Conservation (phyloP, 2,888 invertebrate species). For the Acanthosepion esculentum region DNA sequence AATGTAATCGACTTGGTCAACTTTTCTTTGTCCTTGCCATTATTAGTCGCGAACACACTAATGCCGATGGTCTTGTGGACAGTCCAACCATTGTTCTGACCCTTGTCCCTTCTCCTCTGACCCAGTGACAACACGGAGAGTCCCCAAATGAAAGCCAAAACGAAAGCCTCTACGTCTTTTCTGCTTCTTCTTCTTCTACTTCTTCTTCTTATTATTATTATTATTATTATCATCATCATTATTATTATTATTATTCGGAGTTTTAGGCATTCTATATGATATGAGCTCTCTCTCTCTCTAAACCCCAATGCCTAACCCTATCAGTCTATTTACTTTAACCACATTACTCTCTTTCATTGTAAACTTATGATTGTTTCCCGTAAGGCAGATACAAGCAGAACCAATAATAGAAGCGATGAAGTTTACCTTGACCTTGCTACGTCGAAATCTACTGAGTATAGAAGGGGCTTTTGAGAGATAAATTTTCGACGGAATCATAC, state of each 20-base stretch:
- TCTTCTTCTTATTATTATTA: no score
- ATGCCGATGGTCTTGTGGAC: conserved; percentile 11
- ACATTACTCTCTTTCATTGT: neutral
- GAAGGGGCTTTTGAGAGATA: neutral
- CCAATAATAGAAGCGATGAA: neutral
- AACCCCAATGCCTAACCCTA: neutral
- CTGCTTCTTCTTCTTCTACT: no score
- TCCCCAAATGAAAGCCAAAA: neutral
- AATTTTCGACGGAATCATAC: no score
- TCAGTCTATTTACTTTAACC: neutral
- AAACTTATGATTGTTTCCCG: neutral
- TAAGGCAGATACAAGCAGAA: neutral
- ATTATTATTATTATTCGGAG: neutral
- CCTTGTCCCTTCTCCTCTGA: neutral
- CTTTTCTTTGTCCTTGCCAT: neutral
- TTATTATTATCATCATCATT: neutral
- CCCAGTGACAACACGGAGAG: neutral
- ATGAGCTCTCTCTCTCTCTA: neutral
- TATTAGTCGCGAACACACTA: neutral
- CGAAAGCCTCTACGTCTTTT: neutral
- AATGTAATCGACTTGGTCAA: neutral
- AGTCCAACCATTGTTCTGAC: neutral
- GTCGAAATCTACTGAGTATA: neutral
- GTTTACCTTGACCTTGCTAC: neutral
- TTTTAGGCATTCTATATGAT: neutral